A percentile compares a stretch with the other conserved stretches of the same genome.
These are phyloP conservation scores for Adela reaumurella DNA, from an alignment of 2,888 invertebrate genomes.

Conservation along the genomic window DNA sequence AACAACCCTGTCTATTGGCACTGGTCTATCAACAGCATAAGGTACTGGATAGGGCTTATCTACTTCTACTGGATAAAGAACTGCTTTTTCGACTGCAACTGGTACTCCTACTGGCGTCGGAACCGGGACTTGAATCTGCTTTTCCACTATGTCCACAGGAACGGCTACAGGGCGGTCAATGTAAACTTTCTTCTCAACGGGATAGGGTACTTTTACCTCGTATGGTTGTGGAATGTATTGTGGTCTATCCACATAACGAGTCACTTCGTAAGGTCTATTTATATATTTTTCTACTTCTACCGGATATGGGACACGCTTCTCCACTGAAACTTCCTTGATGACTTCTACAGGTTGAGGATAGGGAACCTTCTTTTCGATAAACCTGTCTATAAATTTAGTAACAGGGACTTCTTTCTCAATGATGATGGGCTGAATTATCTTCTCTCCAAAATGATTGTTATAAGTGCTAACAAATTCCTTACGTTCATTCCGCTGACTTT, in stretches of 20 bases:
- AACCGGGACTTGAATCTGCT: conserved; percentile 36
- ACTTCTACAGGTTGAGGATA: conserved; percentile 37
- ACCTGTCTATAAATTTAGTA: conserved; percentile 40
- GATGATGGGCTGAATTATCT: conserved; percentile 42
- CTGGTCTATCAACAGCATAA: conserved; percentile 40
- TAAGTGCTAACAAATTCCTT: conserved; percentile 24
- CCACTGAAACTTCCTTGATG: conserved; percentile 29
- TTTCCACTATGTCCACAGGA: conserved; percentile 51
- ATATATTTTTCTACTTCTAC: conserved; percentile 50
- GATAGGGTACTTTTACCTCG: conserved; percentile 36
- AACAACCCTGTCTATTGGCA: conserved; percentile 37
- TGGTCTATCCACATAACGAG: conserved; percentile 50
- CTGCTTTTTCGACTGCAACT: conserved; percentile 32
- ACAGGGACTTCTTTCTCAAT: conserved; percentile 46
- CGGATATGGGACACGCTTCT: conserved; percentile 39
- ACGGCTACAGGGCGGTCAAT: conserved; percentile 49
- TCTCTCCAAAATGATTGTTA: conserved; percentile 21
- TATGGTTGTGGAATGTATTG: conserved; percentile 41
- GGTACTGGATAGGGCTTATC: conserved; percentile 40
- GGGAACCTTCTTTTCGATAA: conserved; percentile 41
- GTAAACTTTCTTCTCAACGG: conserved; percentile 49
- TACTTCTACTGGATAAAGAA: conserved; percentile 32
- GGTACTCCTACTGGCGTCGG: conserved; percentile 44
- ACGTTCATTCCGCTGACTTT: conserved; percentile 20
- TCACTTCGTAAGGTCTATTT: conserved; percentile 51